Base-by-base conservation (phyloP, 2,888 invertebrate species). In the Diabrotica balteata region DNA sequence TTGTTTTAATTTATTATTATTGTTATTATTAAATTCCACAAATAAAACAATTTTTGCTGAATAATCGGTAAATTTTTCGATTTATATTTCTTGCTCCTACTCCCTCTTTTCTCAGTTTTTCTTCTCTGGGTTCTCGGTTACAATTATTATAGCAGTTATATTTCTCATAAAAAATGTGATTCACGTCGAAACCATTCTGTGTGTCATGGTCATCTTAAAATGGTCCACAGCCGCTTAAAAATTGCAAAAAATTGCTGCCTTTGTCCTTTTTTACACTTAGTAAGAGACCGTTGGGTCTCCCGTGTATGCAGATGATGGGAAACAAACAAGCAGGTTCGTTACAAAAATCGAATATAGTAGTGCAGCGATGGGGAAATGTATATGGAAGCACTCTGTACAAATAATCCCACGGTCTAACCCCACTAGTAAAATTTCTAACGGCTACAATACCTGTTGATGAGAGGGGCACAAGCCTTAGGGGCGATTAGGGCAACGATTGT, bases 381-480 rank as follows among this genome's bases (percentile, higher is more conserved):
- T 44, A 55, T 55, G 55, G 52, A 68, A 71, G 67, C 66, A 60
- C 74, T 71, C 69, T 72, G 66, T 73, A 64, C 65, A 67, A 75
- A 81, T 75, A 76, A 79, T 80, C 81, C 80, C 80, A 80, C 80
- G 81, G 80, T 80, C 79, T 79, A 74, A 72, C 77, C 78, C 76
- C 77, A 60, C 66, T 60, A 49, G 66, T 77, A 70, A 78, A 65
- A 55, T 63, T 59, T 62, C 59, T 68, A 80, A 80, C 80, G 80
- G 80, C 78, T 78, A 78, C 76, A 74, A 75, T 77, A 77, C 75
- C 75, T 77, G 78, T 75, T 71, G 73, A 66, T 50, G 61, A 65
- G 69, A 68, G 73, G 75, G 73, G 75, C 73, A 73, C 70, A 64
- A 62, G 68, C 63, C 65, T 42, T 70, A 70, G 72, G 72, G 72